Conservation (phyloP, 2,888 invertebrate species). For the Lasioglossum villosulum region DNA sequence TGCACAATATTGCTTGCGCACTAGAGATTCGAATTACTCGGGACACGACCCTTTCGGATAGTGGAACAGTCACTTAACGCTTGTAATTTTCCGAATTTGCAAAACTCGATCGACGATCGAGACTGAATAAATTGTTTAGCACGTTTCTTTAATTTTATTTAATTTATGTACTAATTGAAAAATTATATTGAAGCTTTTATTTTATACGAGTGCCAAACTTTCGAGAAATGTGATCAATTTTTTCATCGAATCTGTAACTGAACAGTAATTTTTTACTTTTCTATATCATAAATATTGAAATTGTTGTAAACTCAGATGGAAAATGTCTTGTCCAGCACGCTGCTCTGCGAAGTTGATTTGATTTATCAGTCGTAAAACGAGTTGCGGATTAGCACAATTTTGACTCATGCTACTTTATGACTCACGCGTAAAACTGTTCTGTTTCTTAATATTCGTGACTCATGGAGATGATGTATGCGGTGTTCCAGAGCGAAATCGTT, state of each 20-base stretch:
- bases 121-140: no score
- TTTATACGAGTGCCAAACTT: no score
- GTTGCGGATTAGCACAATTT: neutral
- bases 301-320: neutral
- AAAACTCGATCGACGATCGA: no score
- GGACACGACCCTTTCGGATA: no score
- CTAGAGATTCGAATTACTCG: neutral
- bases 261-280: no score
- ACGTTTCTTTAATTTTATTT: no score
- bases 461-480: neutral
- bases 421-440: neutral
- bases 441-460: constrained; percentile 3
- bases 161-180: no score
- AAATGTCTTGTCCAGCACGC: neutral
- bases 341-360: neutral
- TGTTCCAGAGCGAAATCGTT: neutral
- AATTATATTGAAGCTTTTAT: no score
- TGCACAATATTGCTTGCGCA: neutral
- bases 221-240: no score
- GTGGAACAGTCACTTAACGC: no score
- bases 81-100: no score
- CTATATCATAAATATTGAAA: neutral
- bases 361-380: neutral
- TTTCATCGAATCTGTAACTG: no score
- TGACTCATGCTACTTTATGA: neutral